A percentile compares a stretch with the other conserved stretches of the same genome.
Evolutionary conservation across 2,888 invertebrate genomes (phyloP).

Genomic region (Parthenolecanium corni): DNA sequence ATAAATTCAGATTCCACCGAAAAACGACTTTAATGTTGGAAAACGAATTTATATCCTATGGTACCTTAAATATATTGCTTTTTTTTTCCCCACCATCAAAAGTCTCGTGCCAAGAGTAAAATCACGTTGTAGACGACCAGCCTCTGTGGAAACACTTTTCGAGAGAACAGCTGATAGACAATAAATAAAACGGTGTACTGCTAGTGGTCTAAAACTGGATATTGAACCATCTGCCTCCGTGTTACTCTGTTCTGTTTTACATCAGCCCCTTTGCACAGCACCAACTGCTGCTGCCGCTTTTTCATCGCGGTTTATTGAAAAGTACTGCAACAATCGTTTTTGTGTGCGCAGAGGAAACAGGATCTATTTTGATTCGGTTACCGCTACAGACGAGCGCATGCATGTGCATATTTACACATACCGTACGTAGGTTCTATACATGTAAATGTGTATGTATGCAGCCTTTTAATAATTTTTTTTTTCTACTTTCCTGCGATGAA

Average conservation of each 20-base stretch:
- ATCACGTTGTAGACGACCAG: neutral
- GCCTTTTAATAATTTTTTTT: too few relatives aligned
- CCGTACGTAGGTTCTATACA: too few relatives aligned
- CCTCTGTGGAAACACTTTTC: neutral
- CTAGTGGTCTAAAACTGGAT: slow-evolving; percentile 26
- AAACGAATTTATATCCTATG: too few relatives aligned
- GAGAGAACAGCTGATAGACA: slow-evolving; percentile 21
- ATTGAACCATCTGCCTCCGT: slow-evolving; percentile 24
- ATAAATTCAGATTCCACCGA: too few relatives aligned
- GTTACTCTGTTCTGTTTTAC: slow-evolving; percentile 14
- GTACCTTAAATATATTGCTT: too few relatives aligned
- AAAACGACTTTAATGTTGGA: too few relatives aligned
- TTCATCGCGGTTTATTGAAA: slow-evolving; percentile 12
- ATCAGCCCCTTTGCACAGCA: slow-evolving; percentile 20
- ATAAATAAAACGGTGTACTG: slow-evolving; percentile 23
- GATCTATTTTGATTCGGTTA: too few relatives aligned
- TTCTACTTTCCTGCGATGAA: too few relatives aligned
- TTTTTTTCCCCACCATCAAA: too few relatives aligned
- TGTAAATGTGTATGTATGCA: too few relatives aligned
- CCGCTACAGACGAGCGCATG: too few relatives aligned
- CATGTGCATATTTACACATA: too few relatives aligned
- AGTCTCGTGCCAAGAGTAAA: neutral
- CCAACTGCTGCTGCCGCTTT: slow-evolving; percentile 9
- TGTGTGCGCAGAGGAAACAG: neutral
- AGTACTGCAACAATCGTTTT: slow-evolving; percentile 4